Percentiles rank a stretch among this genome's conserved stretches.
Evolutionary conservation across 2,797 vertebrate genomes (phyloP).

Genomic region (Florisuga fusca): DNA sequence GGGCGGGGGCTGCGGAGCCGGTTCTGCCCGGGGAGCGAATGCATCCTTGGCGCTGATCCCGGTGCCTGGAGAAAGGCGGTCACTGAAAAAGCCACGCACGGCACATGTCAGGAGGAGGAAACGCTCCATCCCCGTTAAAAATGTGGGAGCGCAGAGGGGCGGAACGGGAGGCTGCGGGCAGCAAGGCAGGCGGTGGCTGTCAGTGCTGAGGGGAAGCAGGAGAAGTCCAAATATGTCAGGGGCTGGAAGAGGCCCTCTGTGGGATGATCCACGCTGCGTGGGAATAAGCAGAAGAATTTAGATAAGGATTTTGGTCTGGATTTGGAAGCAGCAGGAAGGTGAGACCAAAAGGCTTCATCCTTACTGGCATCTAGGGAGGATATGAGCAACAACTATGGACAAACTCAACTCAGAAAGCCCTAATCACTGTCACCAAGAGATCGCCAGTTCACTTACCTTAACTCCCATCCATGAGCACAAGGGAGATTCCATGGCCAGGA

Average conservation of each 20-base stretch:
- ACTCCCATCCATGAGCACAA: not conserved
- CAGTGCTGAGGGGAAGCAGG: not conserved
- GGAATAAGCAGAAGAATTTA: not conserved
- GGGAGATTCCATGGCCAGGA: not conserved
- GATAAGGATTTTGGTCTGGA: not conserved
- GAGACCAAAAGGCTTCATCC: not conserved
- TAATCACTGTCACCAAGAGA: not conserved
- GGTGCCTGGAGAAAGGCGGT: too few relatives aligned
- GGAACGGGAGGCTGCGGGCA: not conserved
- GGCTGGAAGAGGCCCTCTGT: not conserved
- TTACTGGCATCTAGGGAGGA: not conserved
- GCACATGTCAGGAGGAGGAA: too few relatives aligned
- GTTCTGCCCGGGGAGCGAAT: too few relatives aligned
- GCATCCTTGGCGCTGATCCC: too few relatives aligned
- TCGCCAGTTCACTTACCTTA: not conserved
- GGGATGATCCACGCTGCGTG: not conserved
- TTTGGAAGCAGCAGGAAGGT: not conserved
- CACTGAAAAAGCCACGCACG: too few relatives aligned
- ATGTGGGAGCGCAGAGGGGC: not conserved
- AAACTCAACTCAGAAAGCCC: not conserved
- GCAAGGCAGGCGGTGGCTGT: too few relatives aligned
- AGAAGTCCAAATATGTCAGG: too few relatives aligned
- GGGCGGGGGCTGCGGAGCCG: not conserved
- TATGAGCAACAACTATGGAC: fast-evolving
- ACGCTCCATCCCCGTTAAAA: too few relatives aligned